Conservation (phyloP, 2,888 invertebrate species). For the Eupithecia subfuscata region DNA sequence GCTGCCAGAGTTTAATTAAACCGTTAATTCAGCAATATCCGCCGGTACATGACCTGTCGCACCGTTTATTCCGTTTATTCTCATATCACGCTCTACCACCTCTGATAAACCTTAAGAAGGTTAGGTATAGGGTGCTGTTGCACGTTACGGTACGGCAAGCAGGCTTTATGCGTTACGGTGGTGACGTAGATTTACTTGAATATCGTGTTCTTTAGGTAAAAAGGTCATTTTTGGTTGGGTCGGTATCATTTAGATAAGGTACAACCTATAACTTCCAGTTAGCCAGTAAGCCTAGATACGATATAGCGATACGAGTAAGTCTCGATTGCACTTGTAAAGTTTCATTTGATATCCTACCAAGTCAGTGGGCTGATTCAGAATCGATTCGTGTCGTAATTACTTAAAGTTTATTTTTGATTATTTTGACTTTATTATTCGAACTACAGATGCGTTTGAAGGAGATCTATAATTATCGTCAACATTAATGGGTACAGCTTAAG, state of each 20-base stretch:
- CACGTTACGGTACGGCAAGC: conserved; percentile 11
- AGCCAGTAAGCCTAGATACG: not conserved
- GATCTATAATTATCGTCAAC: too few relatives aligned
- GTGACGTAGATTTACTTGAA: not conserved
- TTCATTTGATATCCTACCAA: not conserved
- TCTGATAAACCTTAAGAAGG: conserved; percentile 29
- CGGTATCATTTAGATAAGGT: not conserved
- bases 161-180: not conserved
- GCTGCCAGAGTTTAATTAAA: conserved; percentile 39
- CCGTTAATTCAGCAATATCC: conserved; percentile 36
- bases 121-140: conserved; percentile 6
- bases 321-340: not conserved
- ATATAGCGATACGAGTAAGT: not conserved
- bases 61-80: conserved; percentile 27
- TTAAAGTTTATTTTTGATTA: too few relatives aligned
- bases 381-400: too few relatives aligned
- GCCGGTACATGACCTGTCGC: conserved; percentile 34
- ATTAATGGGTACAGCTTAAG: too few relatives aligned
- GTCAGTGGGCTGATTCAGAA: not conserved
- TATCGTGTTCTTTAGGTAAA: not conserved
- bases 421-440: too few relatives aligned
- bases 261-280: not conserved
- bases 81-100: conserved; percentile 35
- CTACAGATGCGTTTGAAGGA: too few relatives aligned
- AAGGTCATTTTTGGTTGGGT: not conserved